Evolutionary conservation across 2,797 vertebrate genomes (phyloP).

Genomic region (Podarcis lilfordi): DNA sequence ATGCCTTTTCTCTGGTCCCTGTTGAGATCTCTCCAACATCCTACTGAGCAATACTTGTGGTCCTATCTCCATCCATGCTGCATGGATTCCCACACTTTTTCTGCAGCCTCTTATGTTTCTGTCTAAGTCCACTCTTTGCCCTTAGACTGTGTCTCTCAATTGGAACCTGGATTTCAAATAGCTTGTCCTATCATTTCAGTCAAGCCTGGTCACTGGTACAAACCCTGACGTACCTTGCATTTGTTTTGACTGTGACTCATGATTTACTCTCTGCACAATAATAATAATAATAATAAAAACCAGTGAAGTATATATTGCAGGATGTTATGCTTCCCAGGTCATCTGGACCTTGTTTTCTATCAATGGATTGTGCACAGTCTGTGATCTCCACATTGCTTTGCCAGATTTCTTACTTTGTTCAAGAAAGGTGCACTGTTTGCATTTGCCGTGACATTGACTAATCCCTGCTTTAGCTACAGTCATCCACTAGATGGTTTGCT

Average conservation of each 20-base stretch:
- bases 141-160: not conserved
- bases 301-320: not conserved
- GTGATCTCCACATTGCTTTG: not conserved
- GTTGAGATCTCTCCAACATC: not conserved
- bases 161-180: not conserved
- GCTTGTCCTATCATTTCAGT: not conserved
- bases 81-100: not conserved
- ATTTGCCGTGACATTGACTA: not conserved
- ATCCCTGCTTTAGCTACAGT: not conserved
- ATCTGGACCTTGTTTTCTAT: not conserved
- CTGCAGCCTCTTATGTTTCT: not conserved
- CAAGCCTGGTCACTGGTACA: not conserved
- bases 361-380: not conserved
- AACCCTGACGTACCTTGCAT: not conserved
- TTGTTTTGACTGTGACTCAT: not conserved
- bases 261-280: not conserved
- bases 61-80: not conserved
- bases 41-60: not conserved
- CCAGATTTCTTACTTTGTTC: not conserved
- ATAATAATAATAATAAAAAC: too few relatives aligned
- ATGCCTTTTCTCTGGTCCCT: not conserved
- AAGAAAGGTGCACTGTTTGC: not conserved
- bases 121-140: not conserved
- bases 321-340: not conserved
- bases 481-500: not conserved